Evolutionary conservation across 2,888 invertebrate genomes (phyloP), one percentile per base, ranked within the genome.

Genomic region (Athetis lepigone): DNA sequence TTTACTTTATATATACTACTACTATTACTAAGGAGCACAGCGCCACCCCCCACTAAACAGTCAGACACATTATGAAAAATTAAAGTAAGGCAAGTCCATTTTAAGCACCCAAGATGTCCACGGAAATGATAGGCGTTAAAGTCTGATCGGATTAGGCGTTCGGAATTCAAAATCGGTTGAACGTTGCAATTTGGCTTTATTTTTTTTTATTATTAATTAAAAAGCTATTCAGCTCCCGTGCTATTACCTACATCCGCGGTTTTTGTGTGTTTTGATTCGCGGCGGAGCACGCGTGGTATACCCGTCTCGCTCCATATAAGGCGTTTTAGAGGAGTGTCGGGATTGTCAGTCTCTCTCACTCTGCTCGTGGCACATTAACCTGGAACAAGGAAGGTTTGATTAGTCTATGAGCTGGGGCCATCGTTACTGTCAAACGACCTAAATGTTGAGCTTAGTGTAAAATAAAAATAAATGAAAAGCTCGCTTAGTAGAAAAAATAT

Each of bases 241-340:
- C 78, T 80, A 91, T 93, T 94, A 94, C 86, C 94, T 94, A 88
- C 88, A 89, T 83, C 87, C 88, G 86, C 87, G 87, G 83, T 80
- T 88, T 87, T 87, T 88, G 86, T 90, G 86, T 87, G 86, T 87
- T 86, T 82, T 88, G 74, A 80, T 86, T 75, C 91, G 92, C 88
- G 93, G 85, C 91, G 89, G 80, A 87, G 87, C 90, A 85, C 93
- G 92, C 88, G 90, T 83, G 71, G 79, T 90, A 83, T 87, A 85
- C 89, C 90, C 88, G 90, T 91, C 91, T 85, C 89, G 92, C 94
- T 94, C 93, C 94, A 94, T 94, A 93, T 94, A 94, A 93, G 88
- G 90, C 88, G 89, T 87, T 92, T 89, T 86, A 75, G 68, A 76
- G 75, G 80, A 82, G 85, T 83, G 79, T 83, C 79, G 76, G 83